Evolutionary conservation across 2,113 vertebrate genomes (phyloP).

Genomic region (Passer domesticus): DNA sequence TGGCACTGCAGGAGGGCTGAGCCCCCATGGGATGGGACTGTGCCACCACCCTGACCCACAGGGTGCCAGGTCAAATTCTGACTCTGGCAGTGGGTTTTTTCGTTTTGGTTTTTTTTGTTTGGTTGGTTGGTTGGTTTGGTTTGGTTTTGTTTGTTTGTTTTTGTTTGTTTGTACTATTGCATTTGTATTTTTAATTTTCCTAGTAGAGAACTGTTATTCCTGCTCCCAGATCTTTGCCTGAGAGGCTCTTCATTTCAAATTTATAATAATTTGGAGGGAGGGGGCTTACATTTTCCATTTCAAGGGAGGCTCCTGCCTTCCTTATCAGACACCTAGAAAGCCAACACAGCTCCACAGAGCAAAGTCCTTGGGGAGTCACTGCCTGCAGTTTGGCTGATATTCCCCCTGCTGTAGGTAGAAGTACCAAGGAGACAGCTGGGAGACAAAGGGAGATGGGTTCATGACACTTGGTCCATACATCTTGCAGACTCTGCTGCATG

Average conservation of each 20-base stretch:
- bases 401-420: neutral
- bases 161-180: too few relatives aligned
- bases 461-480: too few relatives aligned
- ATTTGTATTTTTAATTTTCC: neutral
- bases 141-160: too few relatives aligned
- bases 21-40: too few relatives aligned
- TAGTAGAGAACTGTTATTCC: neutral
- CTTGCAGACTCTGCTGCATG: fast-evolving
- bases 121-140: too few relatives aligned
- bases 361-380: neutral
- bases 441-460: neutral
- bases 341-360: neutral
- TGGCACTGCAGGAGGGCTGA: too few relatives aligned
- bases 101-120: too few relatives aligned
- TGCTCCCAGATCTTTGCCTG: neutral
- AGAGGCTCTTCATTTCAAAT: neutral
- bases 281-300: neutral
- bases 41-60: too few relatives aligned
- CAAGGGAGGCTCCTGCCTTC: neutral
- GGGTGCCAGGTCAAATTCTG: too few relatives aligned
- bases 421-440: neutral
- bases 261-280: neutral
- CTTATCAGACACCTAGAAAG: neutral
- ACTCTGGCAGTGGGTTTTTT: too few relatives aligned
- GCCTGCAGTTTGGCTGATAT: neutral